phyloP scores from a whole-genome alignment of 2,113 vertebrate genomes.

The Mus pahari region DNA sequence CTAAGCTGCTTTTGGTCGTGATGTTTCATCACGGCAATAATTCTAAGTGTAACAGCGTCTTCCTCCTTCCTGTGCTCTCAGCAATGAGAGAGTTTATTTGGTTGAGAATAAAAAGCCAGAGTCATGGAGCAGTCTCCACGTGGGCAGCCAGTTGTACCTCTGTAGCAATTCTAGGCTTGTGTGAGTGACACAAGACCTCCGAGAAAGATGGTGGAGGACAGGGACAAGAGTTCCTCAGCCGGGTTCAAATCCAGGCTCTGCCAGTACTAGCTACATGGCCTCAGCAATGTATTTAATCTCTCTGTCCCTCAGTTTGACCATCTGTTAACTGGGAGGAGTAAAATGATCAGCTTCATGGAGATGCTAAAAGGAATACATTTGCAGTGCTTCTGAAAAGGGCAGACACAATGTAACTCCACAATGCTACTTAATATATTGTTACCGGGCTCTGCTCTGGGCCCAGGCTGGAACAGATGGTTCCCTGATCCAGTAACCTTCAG shows the following conservation, averaged over 20 bases:
- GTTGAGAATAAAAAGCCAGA: background rate
- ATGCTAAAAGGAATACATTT: background rate
- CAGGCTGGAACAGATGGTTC: background rate
- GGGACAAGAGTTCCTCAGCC: background rate
- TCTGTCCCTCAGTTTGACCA: background rate
- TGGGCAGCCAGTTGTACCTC: background rate
- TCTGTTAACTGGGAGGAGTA: background rate
- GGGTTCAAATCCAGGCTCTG: background rate
- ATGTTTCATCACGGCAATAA: background rate
- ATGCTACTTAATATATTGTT: background rate
- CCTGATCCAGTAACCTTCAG: background rate
- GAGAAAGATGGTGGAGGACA: background rate
- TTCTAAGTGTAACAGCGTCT: background rate
- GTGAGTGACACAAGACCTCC: background rate
- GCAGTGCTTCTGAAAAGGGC: constrained; percentile 25
- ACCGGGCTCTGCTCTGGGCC: background rate
- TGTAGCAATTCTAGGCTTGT: background rate
- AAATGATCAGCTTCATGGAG: background rate
- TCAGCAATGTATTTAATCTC: background rate
- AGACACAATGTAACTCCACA: background rate
- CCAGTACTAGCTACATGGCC: too few relatives aligned
- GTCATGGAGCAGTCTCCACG: too few relatives aligned
- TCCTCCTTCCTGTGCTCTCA: background rate
- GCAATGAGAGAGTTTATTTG: background rate
- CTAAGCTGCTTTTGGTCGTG: background rate